Evolutionary conservation across 2,797 vertebrate species (phyloP), one percentile per base, ranked within the genome.

Genomic region (Rallus crepitans): DNA sequence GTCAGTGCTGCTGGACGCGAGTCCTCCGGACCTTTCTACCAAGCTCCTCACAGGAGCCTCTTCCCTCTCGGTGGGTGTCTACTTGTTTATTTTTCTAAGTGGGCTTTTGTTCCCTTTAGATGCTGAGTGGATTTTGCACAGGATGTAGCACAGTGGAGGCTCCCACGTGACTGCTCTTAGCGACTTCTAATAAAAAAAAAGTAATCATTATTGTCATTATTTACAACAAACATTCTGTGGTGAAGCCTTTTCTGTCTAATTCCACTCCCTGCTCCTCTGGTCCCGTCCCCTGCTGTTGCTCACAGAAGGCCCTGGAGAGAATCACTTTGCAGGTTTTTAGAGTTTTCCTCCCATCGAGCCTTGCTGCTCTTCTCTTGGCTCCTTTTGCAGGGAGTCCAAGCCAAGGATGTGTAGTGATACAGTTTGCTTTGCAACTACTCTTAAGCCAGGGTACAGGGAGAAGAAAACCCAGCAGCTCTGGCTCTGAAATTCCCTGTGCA

Each of bases 401-500:
- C 71, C 53, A 90, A 93, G 83, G 60, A 33, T 52, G 40, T 0
- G 5, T 1, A 56, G 53, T 52, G 78, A 63, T 82, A 69, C 52
- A 66, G 25, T 82, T 79, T 72, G 42, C 72, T 96, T 87, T 79
- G 68, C 48, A 87, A 10, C 12, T 11, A n/a, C 30, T 20, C 31
- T 73, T 76, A 42, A 64, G 24, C 7, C 0, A 2, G 12, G 39
- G 28, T 12, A 12, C 7, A 53, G 25, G 37, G 37, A 93, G 23
- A 4, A 63, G 57, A 70, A 60, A 72, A 72, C 13, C 10, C 23
- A 35, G 7, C 28, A 77, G 3, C 25, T 33, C 76, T 57, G 45
- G 11, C 47, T 94, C 90, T 94, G 90, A 96, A 84, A 87, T 87
- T 88, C 80, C 19, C 33, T 45, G 7, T 68, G 56, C 60, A 48